Evolutionary conservation across 2,888 invertebrate species (phyloP).

Genomic region (Ornithoptera priamus): DNA sequence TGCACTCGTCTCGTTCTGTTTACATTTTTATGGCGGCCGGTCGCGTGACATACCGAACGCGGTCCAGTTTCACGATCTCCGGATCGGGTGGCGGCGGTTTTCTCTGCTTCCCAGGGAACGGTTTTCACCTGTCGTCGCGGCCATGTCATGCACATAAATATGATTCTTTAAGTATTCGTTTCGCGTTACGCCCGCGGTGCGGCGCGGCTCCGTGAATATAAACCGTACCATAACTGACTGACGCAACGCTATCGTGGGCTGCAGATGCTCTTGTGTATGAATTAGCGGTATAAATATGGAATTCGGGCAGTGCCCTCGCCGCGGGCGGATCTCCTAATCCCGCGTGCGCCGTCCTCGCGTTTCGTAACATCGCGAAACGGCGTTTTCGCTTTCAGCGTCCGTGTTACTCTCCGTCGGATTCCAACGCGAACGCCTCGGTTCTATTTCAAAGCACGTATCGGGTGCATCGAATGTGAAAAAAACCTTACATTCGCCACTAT

Average conservation of each 20-base stretch:
- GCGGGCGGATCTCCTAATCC: slow-evolving; percentile 67
- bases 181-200: slow-evolving; percentile 46
- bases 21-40: slow-evolving; percentile 55
- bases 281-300: slow-evolving; percentile 76
- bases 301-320: slow-evolving; percentile 75
- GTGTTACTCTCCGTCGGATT: slow-evolving; percentile 51
- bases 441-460: slow-evolving; percentile 53
- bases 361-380: slow-evolving; percentile 65
- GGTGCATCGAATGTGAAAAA: slow-evolving; percentile 42
- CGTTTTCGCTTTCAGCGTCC: slow-evolving; percentile 67
- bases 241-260: slow-evolving; percentile 54
- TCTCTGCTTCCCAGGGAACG: slow-evolving; percentile 56
- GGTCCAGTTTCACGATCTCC: slow-evolving; percentile 52
- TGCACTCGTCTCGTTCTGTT: slow-evolving; percentile 47
- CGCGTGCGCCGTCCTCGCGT: slow-evolving; percentile 52
- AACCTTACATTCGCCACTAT: slow-evolving; percentile 44
- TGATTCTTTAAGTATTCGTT: slow-evolving; percentile 67
- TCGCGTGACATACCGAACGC: slow-evolving; percentile 48
- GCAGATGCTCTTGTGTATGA: slow-evolving; percentile 72
- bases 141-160: slow-evolving; percentile 65
- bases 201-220: slow-evolving; percentile 59
- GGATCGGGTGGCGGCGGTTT: slow-evolving; percentile 59
- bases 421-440: slow-evolving; percentile 46
- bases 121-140: slow-evolving; percentile 68
- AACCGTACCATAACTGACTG: slow-evolving; percentile 51